Base-by-base conservation (phyloP, 1,140 invertebrate species). In the Drosophila bocqueti region DNA sequence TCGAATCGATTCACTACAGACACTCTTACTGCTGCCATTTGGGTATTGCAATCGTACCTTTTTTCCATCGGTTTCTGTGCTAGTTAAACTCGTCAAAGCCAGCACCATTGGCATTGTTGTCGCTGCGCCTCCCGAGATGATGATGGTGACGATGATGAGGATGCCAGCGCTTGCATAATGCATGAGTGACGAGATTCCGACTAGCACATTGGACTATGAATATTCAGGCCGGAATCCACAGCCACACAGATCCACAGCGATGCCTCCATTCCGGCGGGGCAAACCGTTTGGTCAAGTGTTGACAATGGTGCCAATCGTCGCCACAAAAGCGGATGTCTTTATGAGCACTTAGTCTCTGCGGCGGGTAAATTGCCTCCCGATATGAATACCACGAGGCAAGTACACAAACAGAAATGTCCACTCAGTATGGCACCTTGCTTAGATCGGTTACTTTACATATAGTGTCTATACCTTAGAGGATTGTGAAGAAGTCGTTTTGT, bases 151-250 rank as follows among this genome's bases (percentile, higher is more conserved):
- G 57, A 21, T 66, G 60, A 29, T 62, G 69, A 60, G 36, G 68
- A 57, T 72, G 69, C 31, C 65, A 50, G 52, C 43, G 69, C 63
- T 87, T 87, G 83, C 83, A 87, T 87, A 89, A 87, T 87, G 80
- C 84, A 87, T 83, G 77, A 81, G 58, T 47, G 55, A 54, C 59
- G 72, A 46, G 59, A 72, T 59, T 61, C 62, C 57, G 66, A 38
- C 74, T 52, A 42, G 50, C 72, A 75, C 65, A 69, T 43, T 68
- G 45, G 36, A 66, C 66, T 64, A 87, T 83, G 83, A 83, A 87
- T 89, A 89, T 87, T 89, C 84, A 87, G 49, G 18, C 34, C 45
- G 60, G 34, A 75, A 71, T 63, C 71, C 47, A 47, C 68, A 49
- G 57, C 54, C 71, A 24, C 54, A 55, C 43, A 46, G 43, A 66